These are phyloP conservation scores for Hypanus sabinus DNA, from an alignment of 2,113 vertebrate genomes.

Conservation along the genomic window DNA sequence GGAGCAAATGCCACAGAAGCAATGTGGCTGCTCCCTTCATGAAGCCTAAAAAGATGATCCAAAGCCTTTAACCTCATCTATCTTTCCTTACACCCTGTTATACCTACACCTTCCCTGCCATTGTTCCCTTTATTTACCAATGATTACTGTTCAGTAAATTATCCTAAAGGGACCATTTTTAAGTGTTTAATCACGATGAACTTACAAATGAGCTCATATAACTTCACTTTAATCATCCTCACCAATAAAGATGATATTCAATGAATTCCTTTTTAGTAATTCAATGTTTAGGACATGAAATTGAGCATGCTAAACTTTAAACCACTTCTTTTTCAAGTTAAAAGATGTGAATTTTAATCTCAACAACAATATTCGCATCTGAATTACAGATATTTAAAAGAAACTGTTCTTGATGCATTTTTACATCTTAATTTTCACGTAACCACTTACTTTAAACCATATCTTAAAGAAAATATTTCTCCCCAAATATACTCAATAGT, in stretches of 20 bases:
- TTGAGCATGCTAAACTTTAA: background rate
- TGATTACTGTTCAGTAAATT: conserved; percentile 31
- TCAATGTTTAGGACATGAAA: background rate
- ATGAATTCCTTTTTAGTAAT: background rate
- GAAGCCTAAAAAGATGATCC: conserved; percentile 39
- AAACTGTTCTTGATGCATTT: background rate
- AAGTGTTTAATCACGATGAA: background rate
- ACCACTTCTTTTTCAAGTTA: background rate
- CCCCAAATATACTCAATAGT: background rate
- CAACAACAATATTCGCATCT: no score
- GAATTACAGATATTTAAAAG: background rate
- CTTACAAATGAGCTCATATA: background rate
- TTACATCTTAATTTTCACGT: no score
- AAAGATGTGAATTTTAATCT: background rate
- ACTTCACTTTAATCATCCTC: background rate
- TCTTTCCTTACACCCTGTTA: background rate
- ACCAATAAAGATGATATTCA: background rate
- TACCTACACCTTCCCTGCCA: conserved; percentile 22
- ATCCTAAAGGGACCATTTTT: background rate
- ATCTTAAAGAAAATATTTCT: background rate
- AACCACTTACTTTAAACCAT: background rate
- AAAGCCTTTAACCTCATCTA: background rate
- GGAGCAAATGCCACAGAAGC: conserved; percentile 41
- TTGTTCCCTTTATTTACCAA: conserved; percentile 31
- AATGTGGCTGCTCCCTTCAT: conserved; percentile 40